Evolutionary conservation across 2,113 vertebrate genomes (phyloP), one percentile per base, ranked within the genome.

Genomic region (Irena cyanogastra): DNA sequence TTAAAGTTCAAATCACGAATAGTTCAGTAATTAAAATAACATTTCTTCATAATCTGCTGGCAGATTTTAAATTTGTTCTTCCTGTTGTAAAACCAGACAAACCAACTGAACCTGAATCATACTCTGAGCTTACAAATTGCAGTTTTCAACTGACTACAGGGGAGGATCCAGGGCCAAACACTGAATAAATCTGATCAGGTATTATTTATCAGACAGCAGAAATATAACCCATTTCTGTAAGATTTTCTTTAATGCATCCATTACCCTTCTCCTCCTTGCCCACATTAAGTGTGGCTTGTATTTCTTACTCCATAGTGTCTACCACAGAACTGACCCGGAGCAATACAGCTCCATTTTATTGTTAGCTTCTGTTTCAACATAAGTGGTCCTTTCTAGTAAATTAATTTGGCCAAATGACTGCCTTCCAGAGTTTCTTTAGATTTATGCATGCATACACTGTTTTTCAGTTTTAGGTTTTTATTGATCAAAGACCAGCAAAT

Each of bases 401-500:
- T 59, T 35, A 13, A 59, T 37, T 63, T 61, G 37, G 30, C 68
- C 3, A 0, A 37, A 88, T 54, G 35, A 47, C 1, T 88, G 85
- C 14, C 64, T 93, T 94, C 87, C 72, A 85, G 69, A 94, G 84
- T 28, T 94, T 80, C 64, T 91, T 93, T 72, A 87, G 50, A 56
- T 81, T 95, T 85, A 77, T 35, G 57, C n/a, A 82, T 41, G 42
- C 61, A 44, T 8, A 50, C 3, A 19, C 27, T n/a, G 63, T 17
- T 54, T 61, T 54, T 70, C 57, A 76, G 11, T 77, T 90, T 89
- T 92, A 70, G 30, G 69, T 7, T 92, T 92, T 94, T 97, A 97
- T 93, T 95, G 83, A 97, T 93, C 77, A 74, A 81, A 95, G 53
- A 50, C 24, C 15, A 59, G 72, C 88, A 86, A 95, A 95, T 94